Base-by-base conservation (phyloP, 2,797 vertebrate species). In the Tinamus major region DNA sequence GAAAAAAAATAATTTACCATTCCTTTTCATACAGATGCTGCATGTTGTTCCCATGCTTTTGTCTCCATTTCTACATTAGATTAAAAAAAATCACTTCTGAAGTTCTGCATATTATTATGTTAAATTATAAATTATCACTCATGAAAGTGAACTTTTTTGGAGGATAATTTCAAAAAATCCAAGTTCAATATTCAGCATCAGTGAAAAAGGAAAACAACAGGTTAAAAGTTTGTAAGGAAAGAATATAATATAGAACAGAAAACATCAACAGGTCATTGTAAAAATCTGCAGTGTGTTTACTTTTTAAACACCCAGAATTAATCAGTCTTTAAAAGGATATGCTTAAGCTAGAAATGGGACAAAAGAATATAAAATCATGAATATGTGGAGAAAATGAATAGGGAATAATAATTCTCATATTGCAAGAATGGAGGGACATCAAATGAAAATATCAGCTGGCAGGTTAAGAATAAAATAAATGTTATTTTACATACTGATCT, bases 71-170 rank as follows among this genome's bases (percentile, higher is more conserved):
- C 74, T 77, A 56, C 14, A 8, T 64, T 31, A 46, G 31, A 70
- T 74, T 63, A 82, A 85, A 86, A 31, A 33, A 33, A 33, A 46
- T 80, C 16, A 1, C 12, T 74, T 80, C 41, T 83, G 61, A 83
- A 71, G 23, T 81, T 78, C 51, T 81, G 20, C 19, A 46, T 58
- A 37, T 85, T 26, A 49, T 82, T 70, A 63, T 26, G 17, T 35
- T 90, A 75, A 84, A 67, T 80, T 70, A 90, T 23, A 29, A 90
- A 31, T 63, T 46, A 61, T n/a, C 80, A 71, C 51, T 61, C 65
- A 21, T 84, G 44, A 84, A 80, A 92, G 33, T 78, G 39, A 86
- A 84, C 70, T 9, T 64, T 65, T 51, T 81, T 94, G 72, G 79
- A 67, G 17, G 21, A 19, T 78, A 71, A 80, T 61, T 90, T 13